A percentile compares a stretch with the other conserved stretches of the same genome.
phyloP scores from a whole-genome alignment of 1,140 invertebrate genomes.

The Diabrotica virgifera region DNA sequence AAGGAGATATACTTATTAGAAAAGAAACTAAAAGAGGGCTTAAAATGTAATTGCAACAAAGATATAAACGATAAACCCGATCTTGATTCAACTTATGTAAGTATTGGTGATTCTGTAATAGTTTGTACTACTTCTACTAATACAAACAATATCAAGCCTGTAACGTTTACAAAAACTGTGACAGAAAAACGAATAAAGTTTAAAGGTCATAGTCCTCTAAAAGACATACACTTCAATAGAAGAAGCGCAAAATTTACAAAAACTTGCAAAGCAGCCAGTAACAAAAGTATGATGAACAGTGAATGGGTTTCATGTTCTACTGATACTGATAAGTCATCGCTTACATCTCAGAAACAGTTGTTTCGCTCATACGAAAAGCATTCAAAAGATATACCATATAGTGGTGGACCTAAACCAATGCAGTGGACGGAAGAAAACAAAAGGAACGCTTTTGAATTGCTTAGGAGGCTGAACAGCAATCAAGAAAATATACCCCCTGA shows the following conservation, averaged over 20 bases:
- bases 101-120: conserved; percentile 54
- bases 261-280: conserved; percentile 16
- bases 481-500: conserved; percentile 30
- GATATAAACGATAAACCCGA: conserved; percentile 40
- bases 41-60: conserved; percentile 42
- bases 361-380: conserved; percentile 23
- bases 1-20: conserved; percentile 12
- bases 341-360: conserved; percentile 5
- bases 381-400: neutral
- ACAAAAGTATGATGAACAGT: neutral
- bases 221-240: conserved; percentile 35
- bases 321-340: conserved; percentile 13
- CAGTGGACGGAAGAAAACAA: conserved; percentile 52
- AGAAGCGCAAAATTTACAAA: conserved; percentile 22
- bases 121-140: conserved; percentile 55
- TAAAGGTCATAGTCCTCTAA: conserved; percentile 44
- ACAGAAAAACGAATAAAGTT: conserved; percentile 41
- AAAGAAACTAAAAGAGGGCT: conserved; percentile 18
- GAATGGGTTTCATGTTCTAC: conserved; percentile 17
- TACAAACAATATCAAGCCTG: conserved; percentile 32
- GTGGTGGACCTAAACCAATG: conserved; percentile 22
- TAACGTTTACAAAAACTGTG: conserved; percentile 31
- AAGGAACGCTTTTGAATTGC: conserved; percentile 50
- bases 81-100: conserved; percentile 53
- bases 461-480: conserved; percentile 50